A percentile compares a stretch with the other conserved stretches of the same genome.
These are phyloP conservation scores for Augochlorella aurata DNA, from an alignment of 2,888 invertebrate species.

Conservation along the genomic window DNA sequence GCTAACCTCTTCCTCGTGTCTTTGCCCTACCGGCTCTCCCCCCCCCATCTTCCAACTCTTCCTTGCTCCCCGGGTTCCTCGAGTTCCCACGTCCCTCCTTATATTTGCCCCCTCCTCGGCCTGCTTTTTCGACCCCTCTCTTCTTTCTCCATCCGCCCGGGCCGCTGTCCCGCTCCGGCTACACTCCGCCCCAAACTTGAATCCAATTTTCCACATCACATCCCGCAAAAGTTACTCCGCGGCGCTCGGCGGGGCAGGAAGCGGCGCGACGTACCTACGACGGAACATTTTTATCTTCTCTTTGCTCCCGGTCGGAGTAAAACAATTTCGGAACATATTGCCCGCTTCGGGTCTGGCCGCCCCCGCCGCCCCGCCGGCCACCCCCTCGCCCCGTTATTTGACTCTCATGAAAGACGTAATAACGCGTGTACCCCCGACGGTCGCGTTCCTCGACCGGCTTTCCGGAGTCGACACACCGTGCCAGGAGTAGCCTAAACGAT, in stretches of 20 bases:
- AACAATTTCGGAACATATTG: conserved; percentile 79
- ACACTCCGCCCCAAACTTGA: conserved; percentile 74
- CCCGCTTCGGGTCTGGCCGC: conserved; percentile 62
- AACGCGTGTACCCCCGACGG: conserved; percentile 68
- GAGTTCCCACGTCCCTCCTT: conserved; percentile 12
- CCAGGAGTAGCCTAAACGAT: no score
- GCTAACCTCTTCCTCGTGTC: conserved; percentile 58
- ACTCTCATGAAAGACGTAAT: conserved; percentile 69
- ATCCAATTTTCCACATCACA: conserved; percentile 79
- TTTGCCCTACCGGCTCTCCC: conserved; percentile 39
- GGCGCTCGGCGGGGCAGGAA: conserved; percentile 64
- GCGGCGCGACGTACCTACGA: conserved; percentile 65
- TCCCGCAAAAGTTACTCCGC: conserved; percentile 78
- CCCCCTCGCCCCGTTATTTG: conserved; percentile 47
- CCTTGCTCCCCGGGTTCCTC: neutral
- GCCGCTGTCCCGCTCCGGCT: conserved; percentile 49
- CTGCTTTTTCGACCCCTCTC: neutral
- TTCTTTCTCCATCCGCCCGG: conserved; percentile 11
- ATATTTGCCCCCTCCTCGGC: neutral
- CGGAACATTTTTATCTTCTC: conserved; percentile 72
- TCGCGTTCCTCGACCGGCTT: conserved; percentile 23
- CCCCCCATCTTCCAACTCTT: neutral
- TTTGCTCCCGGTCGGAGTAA: conserved; percentile 70
- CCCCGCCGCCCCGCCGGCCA: neutral
- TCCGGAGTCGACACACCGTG: no score